These are phyloP conservation scores for Spongilla lacustris DNA, from an alignment of 37 sponge, comb jelly and placozoan species.

Conservation along the genomic window DNA sequence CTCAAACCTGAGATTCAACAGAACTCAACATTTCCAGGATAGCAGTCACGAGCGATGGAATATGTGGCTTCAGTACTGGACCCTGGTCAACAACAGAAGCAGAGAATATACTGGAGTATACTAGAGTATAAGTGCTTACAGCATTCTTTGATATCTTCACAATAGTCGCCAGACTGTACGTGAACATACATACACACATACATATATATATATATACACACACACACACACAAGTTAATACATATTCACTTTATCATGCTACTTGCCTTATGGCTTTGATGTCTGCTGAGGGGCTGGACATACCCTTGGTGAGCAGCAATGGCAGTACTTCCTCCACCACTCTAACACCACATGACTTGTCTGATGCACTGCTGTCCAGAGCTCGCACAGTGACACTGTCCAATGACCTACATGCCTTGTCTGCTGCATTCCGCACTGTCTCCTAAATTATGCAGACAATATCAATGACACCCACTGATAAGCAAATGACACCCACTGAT, in stretches of 20 bases:
- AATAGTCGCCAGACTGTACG: conserved; percentile 51
- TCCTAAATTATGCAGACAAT: conserved; percentile 62
- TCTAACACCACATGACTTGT: conserved; percentile 20
- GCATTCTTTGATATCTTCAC: conserved; percentile 73
- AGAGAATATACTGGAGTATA: too few relatives aligned
- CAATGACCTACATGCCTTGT: conserved; percentile 65
- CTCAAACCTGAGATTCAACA: conserved; percentile 77
- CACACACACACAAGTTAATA: conserved; percentile 11
- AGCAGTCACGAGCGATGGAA: conserved; percentile 66
- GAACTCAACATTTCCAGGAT: conserved; percentile 79
- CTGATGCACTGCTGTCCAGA: conserved; percentile 48
- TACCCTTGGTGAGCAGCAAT: conserved; percentile 73
- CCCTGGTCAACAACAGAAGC: conserved; percentile 67
- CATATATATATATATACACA: conserved; percentile 12
- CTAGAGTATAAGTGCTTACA: conserved; percentile 40
- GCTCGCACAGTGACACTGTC: conserved; percentile 75
- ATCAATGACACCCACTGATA: too few relatives aligned
- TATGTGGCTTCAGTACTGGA: conserved; percentile 79
- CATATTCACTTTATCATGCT: background rate
- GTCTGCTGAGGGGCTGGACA: conserved; percentile 61
- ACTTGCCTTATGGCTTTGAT: conserved; percentile 52
- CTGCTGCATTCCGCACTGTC: conserved; percentile 81
- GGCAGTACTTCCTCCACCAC: conserved; percentile 72
- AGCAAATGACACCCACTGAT: too few relatives aligned
- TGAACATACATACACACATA: background rate